Evolutionary conservation across 64 coral and sea anemone genomes (phyloP), one percentile per base, ranked within the genome.

Genomic region (Stylophora pistillata): DNA sequence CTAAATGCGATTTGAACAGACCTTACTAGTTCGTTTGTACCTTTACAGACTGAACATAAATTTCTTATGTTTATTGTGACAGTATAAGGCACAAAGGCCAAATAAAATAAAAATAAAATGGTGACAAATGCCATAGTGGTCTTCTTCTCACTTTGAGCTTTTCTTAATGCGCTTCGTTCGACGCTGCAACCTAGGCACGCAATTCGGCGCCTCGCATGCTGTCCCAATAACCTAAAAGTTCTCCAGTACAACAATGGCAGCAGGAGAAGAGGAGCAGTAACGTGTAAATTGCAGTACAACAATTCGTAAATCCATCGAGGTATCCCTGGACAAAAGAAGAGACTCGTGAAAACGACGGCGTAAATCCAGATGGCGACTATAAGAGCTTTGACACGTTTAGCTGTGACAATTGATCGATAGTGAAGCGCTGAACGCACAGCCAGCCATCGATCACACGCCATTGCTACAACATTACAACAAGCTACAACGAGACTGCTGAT

Each of bases 371-470:
- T 56, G 21, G 26, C 3, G 28, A 57, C 53, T 78, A 78, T 78
- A 12, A 47, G 23, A 23, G 53, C 20, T 10, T 56, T 78, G 15
- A 78, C 18, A 15, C 75, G 53, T 78, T 20, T 78, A 25, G 52
- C 75, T 56, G 75, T 78, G 10, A 78, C 75, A 25, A 78, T 27
- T 47, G 9, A 13, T 3, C 75, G 75, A 11, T 78, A 78, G 52
- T 56, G 28, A 2, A 56, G 12, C 23, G 53, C 75, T 10, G 12
- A 53, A 26, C 21, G 27, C 9, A 78, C 75, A 55, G 75, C 75
- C 21, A 78, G 13, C 52, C 53, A 78, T 47, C 75, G 75, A 28
- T 78, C 75, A 55, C 20, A 78, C 47, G 75, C 75, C 75, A 78
- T 78, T 10, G 75, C 75, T 55, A 78, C 52, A 2, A 78, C 75